phyloP scores from a whole-genome alignment of 2,113 vertebrate species.

The Aegithalos caudatus region DNA sequence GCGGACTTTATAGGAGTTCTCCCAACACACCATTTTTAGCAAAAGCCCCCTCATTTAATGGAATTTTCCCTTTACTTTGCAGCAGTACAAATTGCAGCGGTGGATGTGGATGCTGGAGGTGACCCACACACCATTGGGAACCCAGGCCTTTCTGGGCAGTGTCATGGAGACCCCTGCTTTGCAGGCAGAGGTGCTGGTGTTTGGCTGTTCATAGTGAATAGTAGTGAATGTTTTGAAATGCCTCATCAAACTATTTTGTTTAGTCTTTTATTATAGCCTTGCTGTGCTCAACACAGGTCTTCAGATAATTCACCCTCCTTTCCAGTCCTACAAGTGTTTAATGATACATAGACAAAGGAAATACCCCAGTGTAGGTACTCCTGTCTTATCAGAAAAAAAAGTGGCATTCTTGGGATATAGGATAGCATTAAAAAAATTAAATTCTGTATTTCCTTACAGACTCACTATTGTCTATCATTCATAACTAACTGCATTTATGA shows the following conservation, averaged over 20 bases:
- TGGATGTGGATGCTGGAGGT: rapidly evolving
- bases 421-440: background rate
- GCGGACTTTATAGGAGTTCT: background rate
- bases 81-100: background rate
- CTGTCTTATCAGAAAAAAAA: background rate
- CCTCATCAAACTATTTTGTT: rapidly evolving
- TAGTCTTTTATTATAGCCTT: background rate
- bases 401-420: background rate
- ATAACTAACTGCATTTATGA: background rate
- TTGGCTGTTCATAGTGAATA: background rate
- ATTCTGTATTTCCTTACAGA: background rate
- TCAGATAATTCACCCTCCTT: background rate
- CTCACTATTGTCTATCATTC: background rate
- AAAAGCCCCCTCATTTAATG: background rate
- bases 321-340: background rate
- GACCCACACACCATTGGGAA: rapidly evolving
- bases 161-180: background rate
- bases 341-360: background rate
- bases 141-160: background rate
- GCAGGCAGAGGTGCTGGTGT: background rate
- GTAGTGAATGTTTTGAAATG: background rate
- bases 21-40: background rate
- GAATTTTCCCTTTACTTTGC: background rate
- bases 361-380: background rate
- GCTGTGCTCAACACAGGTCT: background rate